Evolutionary conservation across 2,797 vertebrate species (phyloP).

Genomic region (Mormyrus hasselquistii): DNA sequence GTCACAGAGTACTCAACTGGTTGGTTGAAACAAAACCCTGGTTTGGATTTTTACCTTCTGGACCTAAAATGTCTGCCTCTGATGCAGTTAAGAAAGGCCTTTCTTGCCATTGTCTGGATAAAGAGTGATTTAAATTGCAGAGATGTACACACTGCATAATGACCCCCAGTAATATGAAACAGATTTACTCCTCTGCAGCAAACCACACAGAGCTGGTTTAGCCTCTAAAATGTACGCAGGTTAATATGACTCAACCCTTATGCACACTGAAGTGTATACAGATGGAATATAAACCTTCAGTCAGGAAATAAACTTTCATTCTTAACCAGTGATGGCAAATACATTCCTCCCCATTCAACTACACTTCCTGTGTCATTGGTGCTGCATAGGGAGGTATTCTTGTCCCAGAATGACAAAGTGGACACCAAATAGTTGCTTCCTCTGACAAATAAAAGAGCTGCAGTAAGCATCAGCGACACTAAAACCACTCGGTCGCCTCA

Average conservation of each 20-base stretch:
- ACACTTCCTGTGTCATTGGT: background rate
- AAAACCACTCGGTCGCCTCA: background rate
- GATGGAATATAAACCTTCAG: background rate
- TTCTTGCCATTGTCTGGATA: background rate
- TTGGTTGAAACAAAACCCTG: too few relatives aligned
- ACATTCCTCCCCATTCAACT: background rate
- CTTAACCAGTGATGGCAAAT: background rate
- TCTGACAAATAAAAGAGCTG: background rate
- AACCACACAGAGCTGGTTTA: background rate
- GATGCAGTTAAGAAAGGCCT: background rate
- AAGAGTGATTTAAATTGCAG: background rate
- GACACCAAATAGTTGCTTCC: background rate
- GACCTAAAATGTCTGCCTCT: too few relatives aligned
- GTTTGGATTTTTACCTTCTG: too few relatives aligned
- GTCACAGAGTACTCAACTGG: too few relatives aligned
- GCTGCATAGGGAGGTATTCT: background rate
- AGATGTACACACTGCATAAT: background rate
- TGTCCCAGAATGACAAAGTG: background rate
- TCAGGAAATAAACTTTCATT: background rate
- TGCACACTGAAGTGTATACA: background rate
- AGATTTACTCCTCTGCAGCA: background rate
- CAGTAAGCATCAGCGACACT: background rate
- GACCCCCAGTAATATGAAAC: background rate
- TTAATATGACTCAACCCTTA: background rate
- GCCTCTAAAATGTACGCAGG: background rate